Conservation (phyloP, 1,140 invertebrate species). For the Lucilia sericata region DNA sequence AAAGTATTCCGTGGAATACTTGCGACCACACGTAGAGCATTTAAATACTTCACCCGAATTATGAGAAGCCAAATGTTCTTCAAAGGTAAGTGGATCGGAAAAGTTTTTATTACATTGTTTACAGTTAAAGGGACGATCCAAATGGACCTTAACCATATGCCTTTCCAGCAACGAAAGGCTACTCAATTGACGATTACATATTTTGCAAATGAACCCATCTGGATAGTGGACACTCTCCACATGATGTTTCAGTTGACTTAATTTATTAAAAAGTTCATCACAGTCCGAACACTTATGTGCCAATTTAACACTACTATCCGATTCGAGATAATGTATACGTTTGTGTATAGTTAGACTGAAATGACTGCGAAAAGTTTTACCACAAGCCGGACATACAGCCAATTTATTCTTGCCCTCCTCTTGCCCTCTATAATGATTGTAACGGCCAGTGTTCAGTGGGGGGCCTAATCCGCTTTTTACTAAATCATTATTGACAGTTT, state of each 20-base stretch:
- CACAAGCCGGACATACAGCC: conserved; percentile 44
- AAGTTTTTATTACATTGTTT: conserved; percentile 44
- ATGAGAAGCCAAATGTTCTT: conserved; percentile 44
- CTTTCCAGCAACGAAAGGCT: conserved; percentile 40
- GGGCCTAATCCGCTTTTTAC: background rate
- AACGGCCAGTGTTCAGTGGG: background rate
- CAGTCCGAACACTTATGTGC: conserved; percentile 46
- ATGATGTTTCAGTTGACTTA: conserved; percentile 43
- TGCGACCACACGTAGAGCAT: conserved; percentile 43
- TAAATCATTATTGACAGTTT: background rate
- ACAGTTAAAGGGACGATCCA: conserved; percentile 46
- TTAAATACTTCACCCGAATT: conserved; percentile 33
- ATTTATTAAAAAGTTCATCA: conserved; percentile 46
- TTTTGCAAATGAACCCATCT: conserved; percentile 46
- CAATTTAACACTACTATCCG: conserved; percentile 44
- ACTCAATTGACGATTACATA: conserved; percentile 43
- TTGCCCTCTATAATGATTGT: background rate
- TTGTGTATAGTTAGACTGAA: conserved; percentile 47
- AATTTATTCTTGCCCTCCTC: background rate
- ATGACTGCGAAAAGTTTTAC: conserved; percentile 42
- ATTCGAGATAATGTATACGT: conserved; percentile 45
- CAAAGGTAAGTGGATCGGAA: conserved; percentile 32
- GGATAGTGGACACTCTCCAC: conserved; percentile 45
- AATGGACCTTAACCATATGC: conserved; percentile 46
- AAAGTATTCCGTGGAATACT: conserved; percentile 45